Evolutionary conservation across 2,113 vertebrate species (phyloP).

Genomic region (Gnathonemus echidnorhynchus): DNA sequence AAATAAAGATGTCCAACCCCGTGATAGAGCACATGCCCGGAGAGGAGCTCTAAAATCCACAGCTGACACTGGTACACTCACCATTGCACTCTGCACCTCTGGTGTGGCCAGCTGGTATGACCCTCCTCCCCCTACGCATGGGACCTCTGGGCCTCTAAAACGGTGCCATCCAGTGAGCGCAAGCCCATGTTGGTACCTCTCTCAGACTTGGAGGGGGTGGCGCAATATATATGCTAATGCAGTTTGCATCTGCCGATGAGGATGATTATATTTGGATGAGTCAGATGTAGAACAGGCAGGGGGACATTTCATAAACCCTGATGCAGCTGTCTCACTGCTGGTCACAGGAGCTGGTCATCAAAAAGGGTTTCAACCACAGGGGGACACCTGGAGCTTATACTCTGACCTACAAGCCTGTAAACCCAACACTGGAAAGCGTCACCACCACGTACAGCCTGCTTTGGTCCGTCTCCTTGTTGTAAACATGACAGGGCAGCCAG

Average conservation of each 20-base stretch:
- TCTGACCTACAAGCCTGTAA: background rate
- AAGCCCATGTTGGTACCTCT: conserved; percentile 17
- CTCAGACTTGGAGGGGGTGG: conserved; percentile 15
- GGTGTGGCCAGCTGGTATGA: background rate
- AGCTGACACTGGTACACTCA: background rate
- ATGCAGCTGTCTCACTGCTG: conserved; percentile 20
- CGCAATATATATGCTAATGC: conserved; percentile 41
- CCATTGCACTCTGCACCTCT: background rate
- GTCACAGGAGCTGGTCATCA: background rate
- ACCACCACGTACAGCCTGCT: background rate
- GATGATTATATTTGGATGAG: conserved; percentile 27
- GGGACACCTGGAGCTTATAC: background rate
- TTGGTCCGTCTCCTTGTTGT: background rate
- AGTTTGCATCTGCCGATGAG: conserved; percentile 30
- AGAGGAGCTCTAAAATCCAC: background rate
- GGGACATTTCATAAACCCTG: conserved; percentile 13
- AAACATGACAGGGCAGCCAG: conserved; percentile 13
- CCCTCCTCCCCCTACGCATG: background rate
- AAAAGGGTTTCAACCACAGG: background rate
- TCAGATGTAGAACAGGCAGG: conserved; percentile 7
- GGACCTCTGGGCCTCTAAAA: background rate
- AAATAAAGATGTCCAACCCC: background rate
- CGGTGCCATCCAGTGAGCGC: background rate
- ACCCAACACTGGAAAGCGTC: background rate
- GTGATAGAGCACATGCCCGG: background rate